Evolutionary conservation across 2,888 invertebrate genomes (phyloP), one percentile per base, ranked within the genome.

Genomic region (Tupiocoris notatus): DNA sequence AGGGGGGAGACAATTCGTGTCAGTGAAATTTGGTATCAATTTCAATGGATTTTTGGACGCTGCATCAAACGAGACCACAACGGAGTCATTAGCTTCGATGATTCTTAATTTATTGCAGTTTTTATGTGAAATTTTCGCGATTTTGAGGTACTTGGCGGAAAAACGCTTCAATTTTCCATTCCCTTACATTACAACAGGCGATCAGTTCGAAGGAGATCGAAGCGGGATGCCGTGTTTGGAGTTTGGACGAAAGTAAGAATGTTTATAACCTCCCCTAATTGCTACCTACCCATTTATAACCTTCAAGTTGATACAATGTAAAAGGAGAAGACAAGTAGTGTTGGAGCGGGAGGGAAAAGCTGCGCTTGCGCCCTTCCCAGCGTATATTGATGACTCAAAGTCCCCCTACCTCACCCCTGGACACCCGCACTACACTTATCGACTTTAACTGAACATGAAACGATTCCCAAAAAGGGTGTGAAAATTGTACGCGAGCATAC

Each of bases 211-310:
- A 39, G 39, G 39, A 39, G 39, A 39, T 39, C 39, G 39, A 39
- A 39, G 39, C 39, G 39, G 39, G 39, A 39, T 3, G 39, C 39
- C 39, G 39, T 12, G 39, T 39, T n/a, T n/a, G n/a, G n/a, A n/a
- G n/a, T n/a, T n/a, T 12, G 12, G 12, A 39, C 39, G 70, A 70
- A 25, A 67, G 57, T 25, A 21, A 56, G 67, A 70, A 70, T 70
- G 70, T 70, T 70, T 59, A 70, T 70, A 70, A 70, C 59, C 70
- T 59, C 23, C 70, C 58, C 59, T 70, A 70, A 70, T 70, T 70
- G 70, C 58, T 58, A 70, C 70, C 70, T 59, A 23, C 70, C 59
- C 25, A 3, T 59, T 59, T 54, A 59, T 59, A 70, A 70, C 70
- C 70, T 70, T 39, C 39, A 39, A 39, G 6, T 39, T 39, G 39